These are phyloP conservation scores for Acronicta alni DNA, from an alignment of 2,888 invertebrate species.

Conservation along the genomic window DNA sequence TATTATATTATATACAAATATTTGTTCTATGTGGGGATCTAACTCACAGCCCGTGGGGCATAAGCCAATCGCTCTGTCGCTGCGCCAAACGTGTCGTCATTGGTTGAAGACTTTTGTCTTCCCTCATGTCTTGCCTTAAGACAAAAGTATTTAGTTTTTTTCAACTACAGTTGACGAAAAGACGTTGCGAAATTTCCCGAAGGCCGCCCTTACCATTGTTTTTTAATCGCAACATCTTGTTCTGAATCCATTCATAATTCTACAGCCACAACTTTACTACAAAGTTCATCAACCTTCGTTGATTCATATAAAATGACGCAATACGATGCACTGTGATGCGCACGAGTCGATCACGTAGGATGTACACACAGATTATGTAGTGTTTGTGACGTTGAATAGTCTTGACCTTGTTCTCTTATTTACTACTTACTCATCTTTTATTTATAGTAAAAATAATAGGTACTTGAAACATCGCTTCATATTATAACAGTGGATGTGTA, in stretches of 20 bases:
- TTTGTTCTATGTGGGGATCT: no score
- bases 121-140: no score
- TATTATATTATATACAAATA: no score
- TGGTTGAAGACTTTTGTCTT: no score
- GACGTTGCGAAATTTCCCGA: no score
- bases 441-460: slow-evolving; percentile 44
- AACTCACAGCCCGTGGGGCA: no score
- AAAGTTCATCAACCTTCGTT: slow-evolving; percentile 43
- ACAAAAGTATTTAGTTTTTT: no score
- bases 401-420: slow-evolving; percentile 52
- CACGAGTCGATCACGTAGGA: slow-evolving; percentile 58
- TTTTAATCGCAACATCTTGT: not conserved
- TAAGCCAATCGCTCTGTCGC: no score
- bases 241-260: slow-evolving; percentile 14
- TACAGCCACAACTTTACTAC: slow-evolving; percentile 20
- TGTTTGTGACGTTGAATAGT: slow-evolving; percentile 46
- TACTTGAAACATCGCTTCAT: slow-evolving; percentile 27
- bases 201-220: no score
- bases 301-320: slow-evolving; percentile 36
- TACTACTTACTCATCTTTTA: slow-evolving; percentile 65
- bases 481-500: slow-evolving; percentile 41
- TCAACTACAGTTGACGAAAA: no score
- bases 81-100: no score
- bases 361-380: slow-evolving; percentile 42
- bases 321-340: slow-evolving; percentile 62